Evolutionary conservation across 1,140 invertebrate genomes (phyloP).

Genomic region (Callitettix versicolor): DNA sequence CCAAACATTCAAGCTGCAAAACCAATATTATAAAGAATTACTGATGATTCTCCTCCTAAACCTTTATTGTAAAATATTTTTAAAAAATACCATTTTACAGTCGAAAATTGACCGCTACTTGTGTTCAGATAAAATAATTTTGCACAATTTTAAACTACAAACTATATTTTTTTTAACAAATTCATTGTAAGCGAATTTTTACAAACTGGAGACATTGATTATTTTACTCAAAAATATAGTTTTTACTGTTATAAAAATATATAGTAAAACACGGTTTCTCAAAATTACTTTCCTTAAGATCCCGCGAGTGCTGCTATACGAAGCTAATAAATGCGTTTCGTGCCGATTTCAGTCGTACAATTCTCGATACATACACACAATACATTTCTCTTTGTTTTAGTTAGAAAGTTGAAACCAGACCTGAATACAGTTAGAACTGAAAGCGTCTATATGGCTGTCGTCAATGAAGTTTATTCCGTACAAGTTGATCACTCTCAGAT

Average conservation of each 20-base stretch:
- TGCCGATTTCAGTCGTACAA: too few species aligned
- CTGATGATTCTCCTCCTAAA: not conserved
- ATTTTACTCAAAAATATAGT: not conserved
- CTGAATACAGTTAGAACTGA: constrained; percentile 87
- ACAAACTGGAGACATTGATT: too few species aligned
- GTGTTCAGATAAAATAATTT: not conserved
- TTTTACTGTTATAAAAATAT: not conserved
- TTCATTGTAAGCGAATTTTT: too few species aligned
- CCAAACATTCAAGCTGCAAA: constrained; percentile 87
- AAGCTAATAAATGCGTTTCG: too few species aligned
- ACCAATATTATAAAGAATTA: too few species aligned
- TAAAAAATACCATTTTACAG: too few species aligned
- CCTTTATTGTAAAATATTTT: not conserved
- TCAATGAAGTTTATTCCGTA: constrained; percentile 98
- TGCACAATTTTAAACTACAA: not conserved
- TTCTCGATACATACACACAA: not conserved
- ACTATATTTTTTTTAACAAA: not conserved
- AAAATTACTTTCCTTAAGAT: too few species aligned
- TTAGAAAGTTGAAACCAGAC: too few species aligned
- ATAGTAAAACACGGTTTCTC: too few species aligned
- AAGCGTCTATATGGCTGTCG: constrained; percentile 96
- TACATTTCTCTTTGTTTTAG: not conserved
- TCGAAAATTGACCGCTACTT: not conserved
- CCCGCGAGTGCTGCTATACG: too few species aligned
- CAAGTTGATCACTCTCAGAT: constrained; percentile 87